These are phyloP conservation scores for Rhynchonema sp. DNA, from an alignment of 2,888 invertebrate genomes.

Conservation along the genomic window DNA sequence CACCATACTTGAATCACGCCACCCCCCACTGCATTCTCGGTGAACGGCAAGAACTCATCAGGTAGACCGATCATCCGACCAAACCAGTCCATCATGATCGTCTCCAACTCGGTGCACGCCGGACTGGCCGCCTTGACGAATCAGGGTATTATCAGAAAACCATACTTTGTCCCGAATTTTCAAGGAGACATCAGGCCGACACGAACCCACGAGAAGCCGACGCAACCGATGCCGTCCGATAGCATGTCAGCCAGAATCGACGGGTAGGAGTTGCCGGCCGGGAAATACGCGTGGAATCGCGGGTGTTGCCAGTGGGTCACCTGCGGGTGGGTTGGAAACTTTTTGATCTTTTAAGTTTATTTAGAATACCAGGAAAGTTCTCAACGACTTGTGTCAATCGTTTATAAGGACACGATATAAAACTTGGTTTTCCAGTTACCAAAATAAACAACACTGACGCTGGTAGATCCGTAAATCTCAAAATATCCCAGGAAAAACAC, in stretches of 20 bases:
- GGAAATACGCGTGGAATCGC: slow-evolving; percentile 25
- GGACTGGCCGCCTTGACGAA: slow-evolving; percentile 39
- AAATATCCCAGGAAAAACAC: too few relatives aligned
- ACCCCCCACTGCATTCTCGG: neutral
- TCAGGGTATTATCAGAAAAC: too few relatives aligned
- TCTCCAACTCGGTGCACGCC: slow-evolving; percentile 35
- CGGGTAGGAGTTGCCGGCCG: slow-evolving; percentile 24
- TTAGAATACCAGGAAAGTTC: neutral
- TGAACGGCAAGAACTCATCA: slow-evolving; percentile 13
- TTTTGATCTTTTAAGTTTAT: too few relatives aligned
- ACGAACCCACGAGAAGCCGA: slow-evolving; percentile 28
- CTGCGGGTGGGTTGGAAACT: too few relatives aligned
- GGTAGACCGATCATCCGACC: slow-evolving; percentile 30
- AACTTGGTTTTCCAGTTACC: too few relatives aligned
- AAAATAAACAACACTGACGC: too few relatives aligned
- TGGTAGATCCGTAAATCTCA: too few relatives aligned
- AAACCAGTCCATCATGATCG: slow-evolving; percentile 35
- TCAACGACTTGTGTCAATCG: neutral
- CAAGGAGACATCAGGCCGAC: too few relatives aligned
- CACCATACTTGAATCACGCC: slow-evolving; percentile 13
- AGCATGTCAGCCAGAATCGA: slow-evolving; percentile 25
- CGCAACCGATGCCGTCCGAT: slow-evolving; percentile 19
- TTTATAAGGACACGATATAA: too few relatives aligned
- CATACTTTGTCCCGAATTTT: too few relatives aligned
- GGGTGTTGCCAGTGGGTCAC: slow-evolving; percentile 29